These are phyloP conservation scores for Spinibarbus caldwelli DNA, from an alignment of 2,797 vertebrate species.

Conservation along the genomic window DNA sequence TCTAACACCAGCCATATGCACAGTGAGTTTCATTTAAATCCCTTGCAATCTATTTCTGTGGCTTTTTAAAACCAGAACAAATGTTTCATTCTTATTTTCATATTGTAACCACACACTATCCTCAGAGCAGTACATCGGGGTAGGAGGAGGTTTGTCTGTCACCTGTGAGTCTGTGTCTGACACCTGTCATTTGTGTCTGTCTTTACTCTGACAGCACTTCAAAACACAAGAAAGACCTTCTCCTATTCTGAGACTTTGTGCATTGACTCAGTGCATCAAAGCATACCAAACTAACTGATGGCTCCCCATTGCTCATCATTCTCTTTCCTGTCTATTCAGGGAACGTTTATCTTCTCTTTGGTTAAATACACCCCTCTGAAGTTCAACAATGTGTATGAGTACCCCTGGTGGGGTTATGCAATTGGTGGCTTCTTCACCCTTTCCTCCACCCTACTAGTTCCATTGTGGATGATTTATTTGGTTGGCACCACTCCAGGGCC, in stretches of 20 bases:
- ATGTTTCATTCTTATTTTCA: background rate
- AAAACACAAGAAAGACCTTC: constrained; percentile 26
- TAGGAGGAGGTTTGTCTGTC: background rate
- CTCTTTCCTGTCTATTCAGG: constrained; percentile 64
- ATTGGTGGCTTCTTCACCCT: constrained; percentile 79
- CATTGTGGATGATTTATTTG: constrained; percentile 78
- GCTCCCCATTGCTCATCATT: background rate
- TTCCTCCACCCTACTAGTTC: constrained; percentile 79
- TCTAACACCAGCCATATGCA: constrained; percentile 76
- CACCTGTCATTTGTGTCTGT: constrained; percentile 43
- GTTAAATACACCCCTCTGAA: constrained; percentile 78
- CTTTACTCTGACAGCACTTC: constrained; percentile 21
- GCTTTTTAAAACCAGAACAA: background rate
- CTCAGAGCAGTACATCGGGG: background rate
- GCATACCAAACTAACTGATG: background rate
- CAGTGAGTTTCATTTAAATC: constrained; percentile 69
- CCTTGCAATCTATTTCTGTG: background rate
- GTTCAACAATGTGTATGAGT: constrained; percentile 79
- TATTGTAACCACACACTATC: background rate
- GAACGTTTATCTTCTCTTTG: constrained; percentile 78
- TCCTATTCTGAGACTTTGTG: constrained; percentile 9
- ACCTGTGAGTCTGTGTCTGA: constrained; percentile 34
- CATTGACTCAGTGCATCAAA: constrained; percentile 4
- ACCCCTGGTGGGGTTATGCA: constrained; percentile 83
- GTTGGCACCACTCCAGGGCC: constrained; percentile 75